Evolutionary conservation across 2,113 vertebrate species (phyloP).

Genomic region (Oxyruncus cristatus): DNA sequence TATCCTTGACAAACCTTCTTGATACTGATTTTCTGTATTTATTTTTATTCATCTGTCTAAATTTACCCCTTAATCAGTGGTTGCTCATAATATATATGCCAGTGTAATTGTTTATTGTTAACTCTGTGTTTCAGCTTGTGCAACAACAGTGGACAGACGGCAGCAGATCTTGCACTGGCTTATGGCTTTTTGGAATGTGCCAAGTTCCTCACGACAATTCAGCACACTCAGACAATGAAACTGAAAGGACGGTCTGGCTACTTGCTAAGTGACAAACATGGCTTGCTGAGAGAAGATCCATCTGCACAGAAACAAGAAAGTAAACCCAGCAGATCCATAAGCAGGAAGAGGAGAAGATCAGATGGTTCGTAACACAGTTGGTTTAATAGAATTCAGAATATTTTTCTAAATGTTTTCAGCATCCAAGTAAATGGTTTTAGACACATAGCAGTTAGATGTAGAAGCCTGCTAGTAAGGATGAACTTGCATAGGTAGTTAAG

Average conservation of each 20-base stretch:
- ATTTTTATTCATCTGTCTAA: background rate
- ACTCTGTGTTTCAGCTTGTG: slow-evolving; percentile 66
- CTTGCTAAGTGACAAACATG: background rate
- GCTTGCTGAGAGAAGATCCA: background rate
- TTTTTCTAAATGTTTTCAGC: background rate
- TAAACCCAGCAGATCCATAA: background rate
- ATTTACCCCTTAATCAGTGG: background rate
- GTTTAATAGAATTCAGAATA: background rate
- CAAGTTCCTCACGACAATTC: slow-evolving; percentile 72
- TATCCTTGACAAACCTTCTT: background rate
- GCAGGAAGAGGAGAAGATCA: slow-evolving; percentile 70
- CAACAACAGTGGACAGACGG: slow-evolving; percentile 78
- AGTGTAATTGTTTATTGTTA: background rate
- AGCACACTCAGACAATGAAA: slow-evolving; percentile 59
- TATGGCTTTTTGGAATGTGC: slow-evolving; percentile 76
- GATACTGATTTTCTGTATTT: background rate
- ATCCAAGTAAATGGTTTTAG: background rate
- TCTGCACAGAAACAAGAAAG: slow-evolving; percentile 51
- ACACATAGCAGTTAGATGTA: background rate
- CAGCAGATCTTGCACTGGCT: slow-evolving; percentile 78
- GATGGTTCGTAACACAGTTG: background rate
- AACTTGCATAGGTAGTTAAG: background rate
- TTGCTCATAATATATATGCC: background rate
- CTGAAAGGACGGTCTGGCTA: background rate
- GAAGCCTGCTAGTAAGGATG: background rate